Percentiles rank a stretch among this genome's conserved stretches.
These are phyloP conservation scores for Babylonia areolata DNA, from an alignment of 1,140 invertebrate species.

Conservation along the genomic window DNA sequence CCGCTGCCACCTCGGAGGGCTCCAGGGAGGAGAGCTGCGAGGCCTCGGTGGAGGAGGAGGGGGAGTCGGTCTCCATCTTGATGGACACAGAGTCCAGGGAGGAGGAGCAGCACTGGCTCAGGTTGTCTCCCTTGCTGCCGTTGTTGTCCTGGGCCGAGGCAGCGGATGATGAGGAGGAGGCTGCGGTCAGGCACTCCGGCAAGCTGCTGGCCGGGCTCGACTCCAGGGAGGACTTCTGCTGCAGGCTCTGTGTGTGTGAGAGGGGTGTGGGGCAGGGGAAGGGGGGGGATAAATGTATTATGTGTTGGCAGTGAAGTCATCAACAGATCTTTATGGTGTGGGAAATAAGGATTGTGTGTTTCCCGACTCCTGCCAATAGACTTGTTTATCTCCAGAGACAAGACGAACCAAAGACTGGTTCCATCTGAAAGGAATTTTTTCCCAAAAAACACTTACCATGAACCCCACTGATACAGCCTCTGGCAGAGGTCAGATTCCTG, in stretches of 20 bases:
- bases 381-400: too few relatives aligned
- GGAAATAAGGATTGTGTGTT: too few relatives aligned
- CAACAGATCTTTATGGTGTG: too few relatives aligned
- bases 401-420: too few relatives aligned
- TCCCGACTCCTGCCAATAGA: too few relatives aligned
- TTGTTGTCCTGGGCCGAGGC: not conserved
- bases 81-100: not conserved
- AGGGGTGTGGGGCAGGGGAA: too few relatives aligned
- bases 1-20: not conserved
- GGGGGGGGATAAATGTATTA: too few relatives aligned
- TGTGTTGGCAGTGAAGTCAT: too few relatives aligned
- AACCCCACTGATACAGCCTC: too few relatives aligned
- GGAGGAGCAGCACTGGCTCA: not conserved
- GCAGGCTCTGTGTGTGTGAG: constrained; percentile 1
- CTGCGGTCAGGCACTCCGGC: not conserved
- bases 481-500: too few relatives aligned
- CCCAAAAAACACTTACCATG: too few relatives aligned
- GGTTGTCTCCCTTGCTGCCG: not conserved
- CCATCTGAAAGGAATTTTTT: too few relatives aligned
- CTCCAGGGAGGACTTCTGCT: constrained; percentile 16
- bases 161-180: not conserved
- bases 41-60: not conserved
- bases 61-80: not conserved
- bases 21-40: not conserved
- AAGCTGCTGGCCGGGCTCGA: not conserved